Conservation (phyloP, 2,797 vertebrate genomes). For the Trematomus bernacchii region DNA sequence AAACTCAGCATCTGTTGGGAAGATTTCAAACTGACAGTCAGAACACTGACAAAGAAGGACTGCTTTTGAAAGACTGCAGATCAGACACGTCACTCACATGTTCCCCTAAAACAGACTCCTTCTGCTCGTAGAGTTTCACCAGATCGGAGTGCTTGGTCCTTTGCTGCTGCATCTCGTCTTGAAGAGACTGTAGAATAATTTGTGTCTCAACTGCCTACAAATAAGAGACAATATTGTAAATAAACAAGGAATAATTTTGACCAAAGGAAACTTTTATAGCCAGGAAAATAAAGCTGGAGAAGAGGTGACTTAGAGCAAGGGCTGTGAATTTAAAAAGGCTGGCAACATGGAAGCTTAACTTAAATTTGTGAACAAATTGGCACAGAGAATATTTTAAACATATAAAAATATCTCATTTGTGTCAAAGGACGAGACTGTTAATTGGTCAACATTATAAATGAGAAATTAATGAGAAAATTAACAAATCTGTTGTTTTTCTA, state of each 20-base stretch:
- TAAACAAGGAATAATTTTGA: neutral
- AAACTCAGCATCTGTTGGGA: neutral
- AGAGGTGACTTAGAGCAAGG: neutral
- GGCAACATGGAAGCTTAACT: too few relatives aligned
- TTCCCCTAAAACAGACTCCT: constrained; percentile 11
- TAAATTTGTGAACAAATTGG: too few relatives aligned
- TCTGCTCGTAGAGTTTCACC: constrained; percentile 17
- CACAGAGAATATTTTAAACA: too few relatives aligned
- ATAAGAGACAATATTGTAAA: neutral
- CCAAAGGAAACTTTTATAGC: neutral
- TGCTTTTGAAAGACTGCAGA: neutral
- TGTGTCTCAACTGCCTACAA: constrained; percentile 39
- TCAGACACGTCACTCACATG: constrained; percentile 22
- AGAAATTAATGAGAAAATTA: too few relatives aligned
- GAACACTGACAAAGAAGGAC: neutral
- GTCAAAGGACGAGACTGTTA: too few relatives aligned
- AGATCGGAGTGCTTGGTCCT: constrained; percentile 24
- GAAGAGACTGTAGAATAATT: constrained; percentile 32
- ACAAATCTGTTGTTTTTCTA: too few relatives aligned
- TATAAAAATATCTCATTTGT: too few relatives aligned
- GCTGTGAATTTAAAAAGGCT: neutral
- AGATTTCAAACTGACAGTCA: neutral
- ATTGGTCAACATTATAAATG: too few relatives aligned
- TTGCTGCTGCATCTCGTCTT: constrained; percentile 40
- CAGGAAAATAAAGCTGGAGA: neutral